Conservation (phyloP, 2,113 vertebrate species). For the Syrmaticus mikado region DNA sequence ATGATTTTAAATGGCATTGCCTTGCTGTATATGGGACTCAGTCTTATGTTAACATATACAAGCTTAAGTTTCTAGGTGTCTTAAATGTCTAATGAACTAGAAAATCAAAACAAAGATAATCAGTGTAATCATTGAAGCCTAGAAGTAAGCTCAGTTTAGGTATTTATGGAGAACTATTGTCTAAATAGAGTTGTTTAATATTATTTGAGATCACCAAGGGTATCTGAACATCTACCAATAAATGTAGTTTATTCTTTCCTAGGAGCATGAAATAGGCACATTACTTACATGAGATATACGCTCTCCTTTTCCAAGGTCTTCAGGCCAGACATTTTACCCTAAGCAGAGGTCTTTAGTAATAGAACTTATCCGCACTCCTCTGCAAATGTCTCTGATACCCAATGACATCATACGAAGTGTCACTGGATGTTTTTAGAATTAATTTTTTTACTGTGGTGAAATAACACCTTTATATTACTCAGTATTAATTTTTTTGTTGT, state of each 20-base stretch:
- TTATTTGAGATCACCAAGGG: background rate
- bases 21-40: background rate
- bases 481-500: background rate
- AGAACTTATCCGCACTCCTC: fast-evolving
- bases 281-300: background rate
- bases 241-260: background rate
- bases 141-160: background rate
- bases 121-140: background rate
- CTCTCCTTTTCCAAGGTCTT: background rate
- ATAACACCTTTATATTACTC: background rate
- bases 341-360: background rate
- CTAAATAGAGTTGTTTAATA: background rate
- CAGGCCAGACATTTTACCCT: background rate
- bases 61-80: background rate
- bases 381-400: background rate
- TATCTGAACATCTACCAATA: background rate
- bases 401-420: background rate
- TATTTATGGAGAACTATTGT: background rate
- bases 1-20: slow-evolving; percentile 2
- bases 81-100: background rate
- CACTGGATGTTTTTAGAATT: background rate
- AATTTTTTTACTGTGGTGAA: background rate
- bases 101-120: background rate
- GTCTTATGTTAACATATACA: background rate
- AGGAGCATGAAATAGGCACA: background rate